phyloP scores from a whole-genome alignment of 1,140 invertebrate genomes.

The Odontomachus brunneus region DNA sequence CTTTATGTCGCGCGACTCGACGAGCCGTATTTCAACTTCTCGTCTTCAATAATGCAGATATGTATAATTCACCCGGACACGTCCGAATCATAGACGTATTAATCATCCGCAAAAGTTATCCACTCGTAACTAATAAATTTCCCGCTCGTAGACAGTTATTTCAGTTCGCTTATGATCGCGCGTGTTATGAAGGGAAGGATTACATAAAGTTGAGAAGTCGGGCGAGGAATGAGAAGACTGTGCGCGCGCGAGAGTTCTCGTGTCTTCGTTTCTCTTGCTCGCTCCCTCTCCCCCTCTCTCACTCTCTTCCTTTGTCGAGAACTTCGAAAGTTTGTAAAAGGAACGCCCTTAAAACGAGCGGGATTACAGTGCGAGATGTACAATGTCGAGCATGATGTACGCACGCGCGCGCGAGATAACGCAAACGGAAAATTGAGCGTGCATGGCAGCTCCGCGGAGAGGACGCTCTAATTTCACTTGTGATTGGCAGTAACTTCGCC shows the following conservation, averaged over 20 bases:
- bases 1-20: background rate
- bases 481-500: slow-evolving; percentile 32
- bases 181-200: slow-evolving; percentile 38
- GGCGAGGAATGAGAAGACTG: slow-evolving; percentile 18
- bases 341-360: slow-evolving; percentile 32
- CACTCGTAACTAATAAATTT: slow-evolving; percentile 44
- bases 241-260: background rate
- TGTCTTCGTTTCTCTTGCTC: background rate
- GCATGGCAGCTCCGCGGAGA: background rate
- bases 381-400: slow-evolving; percentile 4
- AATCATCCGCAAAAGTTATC: slow-evolving; percentile 38
- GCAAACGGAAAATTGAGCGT: slow-evolving; percentile 24
- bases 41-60: slow-evolving; percentile 1
- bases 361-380: slow-evolving; percentile 46
- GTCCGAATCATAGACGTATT: slow-evolving; percentile 9
- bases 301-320: background rate
- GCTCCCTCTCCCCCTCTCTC: slow-evolving; percentile 1
- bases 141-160: slow-evolving; percentile 22
- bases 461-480: slow-evolving; percentile 30
- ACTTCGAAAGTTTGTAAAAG: slow-evolving; percentile 49
- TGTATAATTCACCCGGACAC: background rate
- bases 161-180: slow-evolving; percentile 15
- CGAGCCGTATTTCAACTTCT: background rate
- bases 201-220: slow-evolving; percentile 51
- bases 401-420: slow-evolving; percentile 35